phyloP scores from a whole-genome alignment of 2,113 vertebrate genomes.

The Columba janthina region DNA sequence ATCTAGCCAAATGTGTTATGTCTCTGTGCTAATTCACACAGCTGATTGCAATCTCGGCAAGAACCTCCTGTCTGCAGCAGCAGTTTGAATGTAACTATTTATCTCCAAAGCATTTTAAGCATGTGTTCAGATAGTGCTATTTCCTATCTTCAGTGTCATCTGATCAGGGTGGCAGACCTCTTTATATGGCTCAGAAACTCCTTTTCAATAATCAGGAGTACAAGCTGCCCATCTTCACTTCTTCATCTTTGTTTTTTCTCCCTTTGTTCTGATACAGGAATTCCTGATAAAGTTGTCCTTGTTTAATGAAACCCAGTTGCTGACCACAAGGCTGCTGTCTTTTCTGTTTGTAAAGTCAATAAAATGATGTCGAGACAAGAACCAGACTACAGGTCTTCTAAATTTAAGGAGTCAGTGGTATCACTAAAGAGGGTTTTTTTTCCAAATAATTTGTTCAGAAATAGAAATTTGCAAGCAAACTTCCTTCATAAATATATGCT shows the following conservation, averaged over 20 bases:
- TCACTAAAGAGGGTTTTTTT: not conserved
- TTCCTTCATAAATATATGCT: not conserved
- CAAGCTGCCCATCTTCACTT: not conserved
- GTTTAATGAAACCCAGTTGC: not conserved
- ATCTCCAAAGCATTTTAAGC: not conserved
- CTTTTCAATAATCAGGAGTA: not conserved
- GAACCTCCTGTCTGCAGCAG: not conserved
- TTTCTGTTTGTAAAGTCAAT: not conserved
- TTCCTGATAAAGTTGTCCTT: not conserved
- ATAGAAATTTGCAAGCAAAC: not conserved
- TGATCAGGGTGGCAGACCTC: not conserved
- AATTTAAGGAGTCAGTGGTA: not conserved
- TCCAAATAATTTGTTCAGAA: not conserved
- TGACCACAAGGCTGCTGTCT: not conserved
- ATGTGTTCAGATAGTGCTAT: not conserved
- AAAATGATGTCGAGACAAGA: not conserved
- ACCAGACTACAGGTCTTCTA: not conserved
- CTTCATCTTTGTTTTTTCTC: not conserved
- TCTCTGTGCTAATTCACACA: not conserved
- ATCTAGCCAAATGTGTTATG: not conserved
- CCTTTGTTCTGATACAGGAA: not conserved
- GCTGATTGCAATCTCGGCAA: slow-evolving; percentile 30
- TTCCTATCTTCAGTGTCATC: not conserved
- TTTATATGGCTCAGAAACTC: not conserved
- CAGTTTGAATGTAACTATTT: not conserved